Percentiles rank a stretch among this genome's conserved stretches.
phyloP scores from a whole-genome alignment of 2,113 vertebrate genomes.

The Paracanthobrama guichenoti region DNA sequence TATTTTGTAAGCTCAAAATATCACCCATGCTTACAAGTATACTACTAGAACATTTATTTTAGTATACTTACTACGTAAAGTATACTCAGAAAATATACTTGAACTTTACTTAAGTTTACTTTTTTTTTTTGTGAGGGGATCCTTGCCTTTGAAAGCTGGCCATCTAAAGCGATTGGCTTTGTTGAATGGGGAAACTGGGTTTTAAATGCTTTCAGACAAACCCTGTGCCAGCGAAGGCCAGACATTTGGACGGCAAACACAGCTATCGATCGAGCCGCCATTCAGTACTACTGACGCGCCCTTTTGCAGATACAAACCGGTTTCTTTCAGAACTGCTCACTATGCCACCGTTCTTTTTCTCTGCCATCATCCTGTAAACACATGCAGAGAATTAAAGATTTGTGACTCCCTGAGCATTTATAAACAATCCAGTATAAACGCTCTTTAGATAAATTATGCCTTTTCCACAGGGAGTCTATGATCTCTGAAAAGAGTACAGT shows the following conservation, averaged over 20 bases:
- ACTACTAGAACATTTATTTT: not conserved
- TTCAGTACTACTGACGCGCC: not conserved
- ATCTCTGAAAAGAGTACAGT: not conserved
- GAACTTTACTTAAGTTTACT: not conserved
- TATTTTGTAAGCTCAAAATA: too few relatives aligned
- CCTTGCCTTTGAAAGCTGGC: not conserved
- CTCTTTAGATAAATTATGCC: conserved; percentile 13
- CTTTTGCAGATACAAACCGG: conserved; percentile 14
- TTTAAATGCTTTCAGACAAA: conserved; percentile 3
- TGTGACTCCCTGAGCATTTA: conserved; percentile 1
- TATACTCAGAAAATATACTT: not conserved
- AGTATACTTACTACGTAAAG: not conserved
- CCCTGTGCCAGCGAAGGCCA: not conserved
- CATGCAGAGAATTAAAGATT: not conserved
- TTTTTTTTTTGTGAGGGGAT: not conserved
- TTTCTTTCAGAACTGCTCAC: not conserved
- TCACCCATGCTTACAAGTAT: not conserved
- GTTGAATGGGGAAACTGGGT: not conserved
- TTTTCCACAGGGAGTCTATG: conserved; percentile 25
- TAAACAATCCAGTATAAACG: not conserved
- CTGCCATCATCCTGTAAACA: not conserved
- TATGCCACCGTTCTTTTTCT: not conserved
- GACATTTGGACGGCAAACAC: conserved; percentile 11
- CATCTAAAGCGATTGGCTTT: not conserved
- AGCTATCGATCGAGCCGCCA: not conserved